phyloP scores from a whole-genome alignment of 2,888 invertebrate genomes.

The Morinoia aosen region DNA sequence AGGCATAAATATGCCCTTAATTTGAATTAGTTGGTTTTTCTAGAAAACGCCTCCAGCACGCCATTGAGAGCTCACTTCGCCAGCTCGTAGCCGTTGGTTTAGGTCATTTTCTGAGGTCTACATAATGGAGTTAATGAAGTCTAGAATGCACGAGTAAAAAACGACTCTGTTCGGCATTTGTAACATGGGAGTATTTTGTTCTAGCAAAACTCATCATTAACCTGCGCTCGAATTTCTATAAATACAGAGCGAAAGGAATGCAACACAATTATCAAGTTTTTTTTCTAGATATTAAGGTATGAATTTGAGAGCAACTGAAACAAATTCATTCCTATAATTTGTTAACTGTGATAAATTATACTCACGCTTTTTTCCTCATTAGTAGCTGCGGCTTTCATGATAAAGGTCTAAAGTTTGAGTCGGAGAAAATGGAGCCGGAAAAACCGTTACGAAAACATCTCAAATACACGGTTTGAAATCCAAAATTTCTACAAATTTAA shows the following conservation, averaged over 20 bases:
- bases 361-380: neutral
- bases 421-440: neutral
- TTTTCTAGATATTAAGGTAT: neutral
- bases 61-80: neutral
- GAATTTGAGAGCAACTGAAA: neutral
- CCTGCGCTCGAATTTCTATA: neutral
- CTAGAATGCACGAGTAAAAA: neutral
- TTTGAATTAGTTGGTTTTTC: slow-evolving; percentile 45
- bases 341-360: neutral
- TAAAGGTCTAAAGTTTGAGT: neutral
- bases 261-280: neutral
- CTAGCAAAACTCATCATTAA: neutral
- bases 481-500: neutral
- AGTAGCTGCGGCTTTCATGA: neutral
- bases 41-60: neutral
- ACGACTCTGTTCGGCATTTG: neutral
- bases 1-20: slow-evolving; percentile 41
- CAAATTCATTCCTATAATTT: neutral
- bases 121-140: neutral
- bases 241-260: neutral
- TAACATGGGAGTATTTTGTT: neutral
- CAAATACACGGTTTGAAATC: neutral
- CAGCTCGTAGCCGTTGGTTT: neutral
- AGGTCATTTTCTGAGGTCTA: neutral
- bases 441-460: neutral